Percentiles rank a stretch among this genome's conserved stretches.
Evolutionary conservation across 1,140 invertebrate species (phyloP).

Genomic region (Dinoponera quadriceps): DNA sequence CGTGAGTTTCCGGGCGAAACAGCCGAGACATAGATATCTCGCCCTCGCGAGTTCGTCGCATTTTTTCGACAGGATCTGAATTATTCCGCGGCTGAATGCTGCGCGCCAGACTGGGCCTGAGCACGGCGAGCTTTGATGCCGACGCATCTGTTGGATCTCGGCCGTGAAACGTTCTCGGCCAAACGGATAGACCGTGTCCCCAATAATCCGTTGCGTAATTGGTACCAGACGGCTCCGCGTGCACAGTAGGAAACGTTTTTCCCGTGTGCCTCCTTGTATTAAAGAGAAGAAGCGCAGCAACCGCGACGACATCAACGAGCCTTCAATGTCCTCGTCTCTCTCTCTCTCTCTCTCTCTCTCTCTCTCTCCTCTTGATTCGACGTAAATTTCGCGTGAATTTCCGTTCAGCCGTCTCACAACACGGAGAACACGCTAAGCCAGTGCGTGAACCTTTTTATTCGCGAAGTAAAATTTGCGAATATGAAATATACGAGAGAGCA

Average conservation of each 20-base stretch:
- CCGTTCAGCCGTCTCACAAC: not conserved
- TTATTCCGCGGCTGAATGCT: slow-evolving; percentile 11
- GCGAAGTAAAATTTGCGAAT: no score
- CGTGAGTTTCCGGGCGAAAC: not conserved
- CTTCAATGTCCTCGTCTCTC: no score
- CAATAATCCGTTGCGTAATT: slow-evolving; percentile 61
- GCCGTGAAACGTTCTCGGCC: slow-evolving; percentile 43
- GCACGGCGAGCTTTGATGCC: slow-evolving; percentile 59
- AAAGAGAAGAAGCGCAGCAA: not conserved
- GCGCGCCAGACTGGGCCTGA: not conserved
- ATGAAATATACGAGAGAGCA: no score
- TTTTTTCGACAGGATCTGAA: slow-evolving; percentile 38
- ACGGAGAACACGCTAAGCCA: not conserved
- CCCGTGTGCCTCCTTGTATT: not conserved
- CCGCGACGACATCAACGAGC: not conserved
- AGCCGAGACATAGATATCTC: slow-evolving; percentile 7
- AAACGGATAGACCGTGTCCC: slow-evolving; percentile 26
- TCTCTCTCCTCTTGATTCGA: no score
- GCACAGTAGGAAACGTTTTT: slow-evolving; percentile 38
- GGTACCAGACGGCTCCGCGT: slow-evolving; percentile 46
- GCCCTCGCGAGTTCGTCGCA: not conserved
- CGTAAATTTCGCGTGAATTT: not conserved
- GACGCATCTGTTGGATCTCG: slow-evolving; percentile 64
- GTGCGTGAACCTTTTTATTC: not conserved
- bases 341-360: no score